A percentile compares a stretch with the other conserved stretches of the same genome.
phyloP scores from a whole-genome alignment of 2,888 invertebrate species.

The Xestia xanthographa region DNA sequence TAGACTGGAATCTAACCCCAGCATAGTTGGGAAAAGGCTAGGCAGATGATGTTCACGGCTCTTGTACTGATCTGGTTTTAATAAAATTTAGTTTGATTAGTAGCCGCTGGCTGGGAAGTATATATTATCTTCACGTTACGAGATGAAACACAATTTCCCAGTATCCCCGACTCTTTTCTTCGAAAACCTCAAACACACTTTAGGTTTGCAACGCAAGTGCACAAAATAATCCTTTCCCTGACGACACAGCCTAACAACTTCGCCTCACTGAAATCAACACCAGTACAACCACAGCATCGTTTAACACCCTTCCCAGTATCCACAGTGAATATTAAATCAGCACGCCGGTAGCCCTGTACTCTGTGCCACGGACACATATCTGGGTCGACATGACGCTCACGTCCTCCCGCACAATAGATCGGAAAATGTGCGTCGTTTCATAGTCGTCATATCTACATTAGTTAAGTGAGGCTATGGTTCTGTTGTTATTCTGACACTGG shows the following conservation, averaged over 20 bases:
- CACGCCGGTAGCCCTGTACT: conserved; percentile 52
- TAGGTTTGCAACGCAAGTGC: not conserved
- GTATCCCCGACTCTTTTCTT: not conserved
- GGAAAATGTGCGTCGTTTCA: conserved; percentile 68
- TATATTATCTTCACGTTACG: not conserved
- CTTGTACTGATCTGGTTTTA: not conserved
- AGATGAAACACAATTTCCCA: not conserved
- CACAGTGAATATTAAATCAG: conserved; percentile 48
- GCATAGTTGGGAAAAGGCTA: not conserved
- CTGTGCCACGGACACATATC: conserved; percentile 60
- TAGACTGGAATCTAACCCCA: not conserved
- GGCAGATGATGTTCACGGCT: no score
- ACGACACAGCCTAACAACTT: not conserved
- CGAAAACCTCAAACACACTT: not conserved
- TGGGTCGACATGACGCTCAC: conserved; percentile 63
- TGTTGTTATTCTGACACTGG: conserved; percentile 30
- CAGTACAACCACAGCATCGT: conserved; percentile 14
- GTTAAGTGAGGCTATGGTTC: conserved; percentile 44
- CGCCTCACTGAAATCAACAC: not conserved
- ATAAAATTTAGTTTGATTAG: not conserved
- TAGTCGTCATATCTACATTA: conserved; percentile 55
- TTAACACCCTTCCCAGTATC: conserved; percentile 24
- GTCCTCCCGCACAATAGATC: conserved; percentile 67
- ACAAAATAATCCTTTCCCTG: not conserved
- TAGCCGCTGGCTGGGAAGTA: not conserved